Evolutionary conservation across 1,140 invertebrate genomes (phyloP).

Genomic region (Homarus americanus): DNA sequence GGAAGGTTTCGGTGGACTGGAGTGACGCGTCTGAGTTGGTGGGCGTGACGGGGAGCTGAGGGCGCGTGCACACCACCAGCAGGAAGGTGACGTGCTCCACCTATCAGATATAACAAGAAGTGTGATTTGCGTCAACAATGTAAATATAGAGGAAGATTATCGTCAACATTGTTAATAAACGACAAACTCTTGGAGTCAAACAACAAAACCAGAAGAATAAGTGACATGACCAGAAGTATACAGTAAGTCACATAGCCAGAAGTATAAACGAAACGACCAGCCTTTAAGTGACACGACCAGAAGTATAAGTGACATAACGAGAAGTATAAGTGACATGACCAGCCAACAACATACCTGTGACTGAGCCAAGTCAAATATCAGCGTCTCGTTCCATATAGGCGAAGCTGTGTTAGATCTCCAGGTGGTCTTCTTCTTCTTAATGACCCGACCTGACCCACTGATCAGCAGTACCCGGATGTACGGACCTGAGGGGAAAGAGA

Average conservation of each 20-base stretch:
- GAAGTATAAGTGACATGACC: not conserved
- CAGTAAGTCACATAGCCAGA: no score
- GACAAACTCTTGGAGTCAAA: no score
- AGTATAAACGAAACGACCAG: no score
- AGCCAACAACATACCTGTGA: conserved; percentile 77
- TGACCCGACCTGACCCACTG: conserved; percentile 79
- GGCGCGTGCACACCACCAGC: conserved; percentile 78
- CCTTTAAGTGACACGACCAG: no score
- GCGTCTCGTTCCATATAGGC: conserved; percentile 80
- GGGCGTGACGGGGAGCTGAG: conserved; percentile 73
- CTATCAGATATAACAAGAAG: conserved; percentile 9
- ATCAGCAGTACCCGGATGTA: conserved; percentile 80
- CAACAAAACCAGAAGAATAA: no score
- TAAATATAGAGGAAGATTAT: no score
- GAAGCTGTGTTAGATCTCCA: conserved; percentile 76
- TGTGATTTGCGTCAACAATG: not conserved
- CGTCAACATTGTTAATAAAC: no score
- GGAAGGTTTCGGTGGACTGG: conserved; percentile 75
- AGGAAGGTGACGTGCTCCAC: conserved; percentile 79
- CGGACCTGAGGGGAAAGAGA: conserved; percentile 77
- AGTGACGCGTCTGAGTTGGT: conserved; percentile 47
- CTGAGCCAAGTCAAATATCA: conserved; percentile 80
- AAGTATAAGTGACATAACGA: not conserved
- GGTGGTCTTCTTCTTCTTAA: conserved; percentile 81
- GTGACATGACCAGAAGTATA: no score